Evolutionary conservation across 2,888 invertebrate species (phyloP).

Genomic region (Formica aserva): DNA sequence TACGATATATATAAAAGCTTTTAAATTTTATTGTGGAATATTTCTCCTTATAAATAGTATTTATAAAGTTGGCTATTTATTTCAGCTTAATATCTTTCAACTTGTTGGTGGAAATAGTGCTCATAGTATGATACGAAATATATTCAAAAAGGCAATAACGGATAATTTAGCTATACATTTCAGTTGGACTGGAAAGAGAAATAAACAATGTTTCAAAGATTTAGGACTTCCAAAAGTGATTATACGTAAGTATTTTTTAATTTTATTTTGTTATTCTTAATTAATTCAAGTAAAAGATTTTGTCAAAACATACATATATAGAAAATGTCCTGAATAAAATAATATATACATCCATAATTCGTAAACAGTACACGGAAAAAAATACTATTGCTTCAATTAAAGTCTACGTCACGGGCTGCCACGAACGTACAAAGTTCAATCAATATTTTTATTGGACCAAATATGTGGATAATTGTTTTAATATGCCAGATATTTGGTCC

Average conservation of each 20-base stretch:
- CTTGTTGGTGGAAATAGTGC: constrained; percentile 19
- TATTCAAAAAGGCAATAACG: constrained; percentile 11
- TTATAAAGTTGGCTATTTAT: background rate
- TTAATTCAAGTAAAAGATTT: too few species aligned
- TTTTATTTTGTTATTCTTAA: too few species aligned
- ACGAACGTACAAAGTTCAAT: too few species aligned
- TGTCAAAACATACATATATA: too few species aligned
- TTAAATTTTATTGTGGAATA: constrained; percentile 14
- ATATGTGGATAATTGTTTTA: too few species aligned
- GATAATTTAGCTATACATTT: constrained; percentile 9
- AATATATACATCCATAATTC: background rate
- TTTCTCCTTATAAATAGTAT: background rate
- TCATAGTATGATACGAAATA: constrained; percentile 13
- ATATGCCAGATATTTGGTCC: too few species aligned
- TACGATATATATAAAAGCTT: background rate
- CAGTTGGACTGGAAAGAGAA: constrained; percentile 22
- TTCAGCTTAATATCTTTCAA: constrained; percentile 18
- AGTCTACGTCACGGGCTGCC: too few species aligned
- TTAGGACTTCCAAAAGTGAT: constrained; percentile 3
- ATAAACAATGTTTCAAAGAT: constrained; percentile 16
- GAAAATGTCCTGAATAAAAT: background rate
- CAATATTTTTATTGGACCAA: too few species aligned
- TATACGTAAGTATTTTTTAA: constrained; percentile 13
- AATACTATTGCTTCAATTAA: too few species aligned
- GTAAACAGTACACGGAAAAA: background rate